phyloP scores from a whole-genome alignment of 2,113 vertebrate species.

The Tupaia tana region DNA sequence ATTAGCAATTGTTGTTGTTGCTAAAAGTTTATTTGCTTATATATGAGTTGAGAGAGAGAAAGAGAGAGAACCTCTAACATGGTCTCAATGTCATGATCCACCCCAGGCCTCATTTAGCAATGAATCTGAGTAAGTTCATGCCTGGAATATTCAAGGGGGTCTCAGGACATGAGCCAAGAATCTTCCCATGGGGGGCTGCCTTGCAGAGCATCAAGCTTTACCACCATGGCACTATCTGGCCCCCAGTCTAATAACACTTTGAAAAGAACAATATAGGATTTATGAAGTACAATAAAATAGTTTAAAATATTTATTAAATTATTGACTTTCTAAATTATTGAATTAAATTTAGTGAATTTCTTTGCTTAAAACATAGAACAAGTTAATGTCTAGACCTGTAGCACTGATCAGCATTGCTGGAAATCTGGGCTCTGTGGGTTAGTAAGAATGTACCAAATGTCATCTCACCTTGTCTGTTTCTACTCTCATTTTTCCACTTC shows the following conservation, averaged over 20 bases:
- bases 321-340: too few species aligned
- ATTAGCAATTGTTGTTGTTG: background rate
- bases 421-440: background rate
- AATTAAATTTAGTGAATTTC: background rate
- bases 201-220: too few species aligned
- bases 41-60: too few species aligned
- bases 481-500: background rate
- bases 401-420: background rate
- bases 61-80: too few species aligned
- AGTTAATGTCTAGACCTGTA: background rate
- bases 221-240: too few species aligned
- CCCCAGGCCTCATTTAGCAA: too few species aligned
- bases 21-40: too few species aligned
- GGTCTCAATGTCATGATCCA: too few species aligned
- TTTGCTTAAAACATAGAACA: background rate
- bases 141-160: too few species aligned
- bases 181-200: too few species aligned
- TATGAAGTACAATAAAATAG: background rate
- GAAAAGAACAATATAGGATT: background rate
- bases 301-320: background rate
- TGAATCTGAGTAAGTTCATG: too few species aligned
- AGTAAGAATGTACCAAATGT: background rate
- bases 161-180: too few species aligned
- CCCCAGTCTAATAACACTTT: background rate
- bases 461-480: background rate